phyloP scores from a whole-genome alignment of 2,888 invertebrate species.

The Cheilosia variabilis region DNA sequence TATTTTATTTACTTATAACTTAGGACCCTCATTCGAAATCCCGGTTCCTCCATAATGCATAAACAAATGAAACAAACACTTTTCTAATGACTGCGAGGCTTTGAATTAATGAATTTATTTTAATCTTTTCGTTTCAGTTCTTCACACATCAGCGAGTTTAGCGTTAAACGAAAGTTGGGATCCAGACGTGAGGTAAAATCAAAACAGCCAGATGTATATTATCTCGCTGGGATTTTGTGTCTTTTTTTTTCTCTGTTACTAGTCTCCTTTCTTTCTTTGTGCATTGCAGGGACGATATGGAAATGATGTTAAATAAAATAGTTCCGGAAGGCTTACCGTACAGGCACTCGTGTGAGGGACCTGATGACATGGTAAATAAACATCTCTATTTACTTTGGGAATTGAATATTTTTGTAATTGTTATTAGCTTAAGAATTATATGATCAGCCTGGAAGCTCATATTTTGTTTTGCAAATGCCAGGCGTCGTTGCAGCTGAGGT shows the following conservation, averaged over 20 bases:
- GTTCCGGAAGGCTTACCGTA: slow-evolving; percentile 98
- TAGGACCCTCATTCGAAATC: neutral
- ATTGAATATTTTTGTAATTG: neutral
- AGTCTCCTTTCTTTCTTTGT: slow-evolving; percentile 46
- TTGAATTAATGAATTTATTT: slow-evolving; percentile 8
- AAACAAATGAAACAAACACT: neutral
- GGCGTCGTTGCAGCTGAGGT: no score
- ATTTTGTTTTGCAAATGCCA: no score
- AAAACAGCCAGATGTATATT: slow-evolving; percentile 27
- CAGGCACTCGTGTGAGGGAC: slow-evolving; percentile 98
- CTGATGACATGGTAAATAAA: slow-evolving; percentile 96
- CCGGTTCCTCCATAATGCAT: neutral
- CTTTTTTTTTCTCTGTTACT: slow-evolving; percentile 19
- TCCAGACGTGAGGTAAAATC: slow-evolving; percentile 91
- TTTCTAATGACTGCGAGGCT: slow-evolving; percentile 79
- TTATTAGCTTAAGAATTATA: neutral
- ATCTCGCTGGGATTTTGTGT: neutral
- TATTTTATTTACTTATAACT: no score
- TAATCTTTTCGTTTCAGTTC: slow-evolving; percentile 87
- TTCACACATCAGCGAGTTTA: slow-evolving; percentile 98
- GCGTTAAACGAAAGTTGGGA: slow-evolving; percentile 99
- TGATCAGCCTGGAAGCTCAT: neutral
- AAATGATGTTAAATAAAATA: slow-evolving; percentile 99
- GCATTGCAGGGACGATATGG: slow-evolving; percentile 94
- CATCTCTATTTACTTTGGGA: neutral